These are phyloP conservation scores for Sitodiplosis mosellana DNA, from an alignment of 1,140 invertebrate genomes.

Conservation along the genomic window DNA sequence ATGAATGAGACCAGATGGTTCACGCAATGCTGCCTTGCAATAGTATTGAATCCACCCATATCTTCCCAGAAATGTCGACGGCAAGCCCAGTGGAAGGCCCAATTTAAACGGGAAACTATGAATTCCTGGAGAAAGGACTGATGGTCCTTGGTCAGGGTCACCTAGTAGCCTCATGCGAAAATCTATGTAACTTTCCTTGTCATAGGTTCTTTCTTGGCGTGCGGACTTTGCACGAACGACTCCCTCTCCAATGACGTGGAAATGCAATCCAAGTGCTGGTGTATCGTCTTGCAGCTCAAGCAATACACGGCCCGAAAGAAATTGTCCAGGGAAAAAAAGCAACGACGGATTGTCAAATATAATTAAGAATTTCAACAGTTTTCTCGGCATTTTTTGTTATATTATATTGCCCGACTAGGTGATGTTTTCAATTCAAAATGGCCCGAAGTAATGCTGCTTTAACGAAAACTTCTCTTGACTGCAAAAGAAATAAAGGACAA, in stretches of 20 bases:
- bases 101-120: constrained; percentile 92
- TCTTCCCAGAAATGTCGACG: constrained; percentile 83
- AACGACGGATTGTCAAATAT: constrained; percentile 85
- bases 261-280: constrained; percentile 72
- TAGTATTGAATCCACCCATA: constrained; percentile 93
- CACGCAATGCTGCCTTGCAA: constrained; percentile 76
- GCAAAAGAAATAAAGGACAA: too few relatives aligned
- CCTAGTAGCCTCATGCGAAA: constrained; percentile 83
- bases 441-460: too few relatives aligned
- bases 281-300: constrained; percentile 87
- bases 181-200: constrained; percentile 89
- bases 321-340: constrained; percentile 81
- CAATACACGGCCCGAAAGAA: constrained; percentile 75
- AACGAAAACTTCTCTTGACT: too few relatives aligned
- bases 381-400: constrained; percentile 46
- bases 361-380: constrained; percentile 82
- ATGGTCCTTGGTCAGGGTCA: constrained; percentile 58
- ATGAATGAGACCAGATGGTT: constrained; percentile 76
- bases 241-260: constrained; percentile 85
- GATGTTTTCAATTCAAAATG: background rate
- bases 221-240: constrained; percentile 64
- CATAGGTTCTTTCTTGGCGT: constrained; percentile 63
- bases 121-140: constrained; percentile 77
- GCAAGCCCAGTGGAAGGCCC: constrained; percentile 71
- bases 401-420: background rate